Evolutionary conservation across 2,888 invertebrate genomes (phyloP), one percentile per base, ranked within the genome.

Genomic region (Pteria penguin): DNA sequence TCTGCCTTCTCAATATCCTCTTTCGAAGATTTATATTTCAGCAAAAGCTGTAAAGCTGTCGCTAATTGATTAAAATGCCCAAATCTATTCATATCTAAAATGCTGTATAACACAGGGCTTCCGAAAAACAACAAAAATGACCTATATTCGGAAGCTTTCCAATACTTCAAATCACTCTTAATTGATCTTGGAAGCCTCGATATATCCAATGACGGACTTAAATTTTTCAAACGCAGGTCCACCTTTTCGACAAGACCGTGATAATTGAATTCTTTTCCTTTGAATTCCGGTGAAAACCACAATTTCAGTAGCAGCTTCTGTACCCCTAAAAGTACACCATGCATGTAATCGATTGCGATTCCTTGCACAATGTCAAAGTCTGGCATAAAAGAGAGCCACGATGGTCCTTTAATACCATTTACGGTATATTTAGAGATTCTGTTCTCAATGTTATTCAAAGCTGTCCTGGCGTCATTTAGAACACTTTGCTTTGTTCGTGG

Each of bases 111-210:
- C 26, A 71, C 22, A 4, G 78, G 76, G 4, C 68, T 22, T n/a
- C 73, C 78, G 71, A 74, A 82, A 55, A 54, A 80, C n/a, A 82
- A 69, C 31, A 81, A 60, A 74, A 76, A 77, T 36, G 79, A 75
- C 27, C 79, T 33, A n/a, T 73, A 72, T 71, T 80, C 78, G 5
- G 78, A 76, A 14, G 80, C 82, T 57, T 80, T 80, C 80, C 78
- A 80, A 58, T 82, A 71, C 58, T 82, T 82, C 3, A 80, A 68
- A 63, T 82, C 63, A 5, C 65, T 60, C 57, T 32, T 26, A 26
- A 82, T 33, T 14, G 75, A 60, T 45, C 78, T 33, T 31, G 82
- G 80, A 18, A 77, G 22, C 63, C 78, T 72, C 14, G 70, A 54
- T 11, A 82, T 82, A n/a, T 36, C 33, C 4, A 36, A 14, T 29